These are phyloP conservation scores for Brotula barbata DNA, from an alignment of 2,797 vertebrate species.

Conservation along the genomic window DNA sequence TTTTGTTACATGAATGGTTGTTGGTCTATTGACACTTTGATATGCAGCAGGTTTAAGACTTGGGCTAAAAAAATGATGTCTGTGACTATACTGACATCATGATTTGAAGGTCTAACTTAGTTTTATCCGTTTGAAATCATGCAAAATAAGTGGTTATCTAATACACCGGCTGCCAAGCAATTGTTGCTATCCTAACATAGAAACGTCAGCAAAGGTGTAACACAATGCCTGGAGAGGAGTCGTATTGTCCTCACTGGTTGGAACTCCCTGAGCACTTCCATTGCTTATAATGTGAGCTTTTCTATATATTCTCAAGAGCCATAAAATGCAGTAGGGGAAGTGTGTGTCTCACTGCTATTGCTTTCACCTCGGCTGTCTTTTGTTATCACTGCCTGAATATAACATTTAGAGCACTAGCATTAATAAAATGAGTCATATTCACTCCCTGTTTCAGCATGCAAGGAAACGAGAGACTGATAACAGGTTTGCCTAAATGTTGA, in stretches of 20 bases:
- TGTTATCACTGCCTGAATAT: slow-evolving; percentile 14
- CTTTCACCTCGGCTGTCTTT: slow-evolving; percentile 44
- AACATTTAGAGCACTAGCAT: slow-evolving; percentile 8
- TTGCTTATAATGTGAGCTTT: slow-evolving; percentile 23
- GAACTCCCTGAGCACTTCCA: slow-evolving; percentile 32
- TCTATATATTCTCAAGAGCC: slow-evolving; percentile 38
- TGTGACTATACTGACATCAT: not conserved
- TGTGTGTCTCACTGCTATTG: slow-evolving; percentile 1
- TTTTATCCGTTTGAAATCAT: not conserved
- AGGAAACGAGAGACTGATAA: slow-evolving; percentile 8
- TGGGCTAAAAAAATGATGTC: no score
- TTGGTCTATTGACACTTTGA: no score
- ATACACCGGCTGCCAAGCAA: slow-evolving; percentile 36
- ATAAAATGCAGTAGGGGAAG: slow-evolving; percentile 13
- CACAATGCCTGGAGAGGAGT: slow-evolving; percentile 35
- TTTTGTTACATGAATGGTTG: no score
- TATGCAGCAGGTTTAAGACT: no score
- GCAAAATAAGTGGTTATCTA: slow-evolving; percentile 10
- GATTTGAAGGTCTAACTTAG: no score
- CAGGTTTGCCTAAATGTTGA: not conserved
- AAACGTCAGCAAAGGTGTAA: slow-evolving; percentile 30
- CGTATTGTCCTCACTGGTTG: slow-evolving; percentile 6
- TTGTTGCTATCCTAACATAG: slow-evolving; percentile 43
- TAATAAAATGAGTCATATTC: slow-evolving; percentile 5
- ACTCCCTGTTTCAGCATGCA: slow-evolving; percentile 1